Evolutionary conservation across 1,140 invertebrate species (phyloP), one percentile per base, ranked within the genome.

Genomic region (Penaeus japonicus): DNA sequence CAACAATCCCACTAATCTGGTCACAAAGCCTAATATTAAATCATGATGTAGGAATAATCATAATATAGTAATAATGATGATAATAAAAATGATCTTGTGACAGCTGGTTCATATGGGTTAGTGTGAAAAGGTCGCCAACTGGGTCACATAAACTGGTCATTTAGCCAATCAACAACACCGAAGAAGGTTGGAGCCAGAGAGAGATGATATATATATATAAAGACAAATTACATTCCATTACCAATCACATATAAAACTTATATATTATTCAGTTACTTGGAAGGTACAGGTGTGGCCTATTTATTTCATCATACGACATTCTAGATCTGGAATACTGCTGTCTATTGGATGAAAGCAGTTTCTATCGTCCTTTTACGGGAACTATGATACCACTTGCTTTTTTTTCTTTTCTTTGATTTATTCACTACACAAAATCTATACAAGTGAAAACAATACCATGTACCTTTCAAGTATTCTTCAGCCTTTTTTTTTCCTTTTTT

Each of bases 201-300:
- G n/a, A 32, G 62, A 47, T 47, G 47, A 47, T 47, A 47, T 47
- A 47, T 47, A 47, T 47, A 47, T 47, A 47, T 47, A 47, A 47
- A 47, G 47, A 47, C 39, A 39, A 39, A 4, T 62, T n/a, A 32
- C 59, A 84, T 84, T 70, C 59, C 59, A 84, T 84, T 84, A 84
- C 81, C 59, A 83, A 83, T 84, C 81, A 70, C 59, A 70, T 84
- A 84, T 62, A 84, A 84, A 84, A 70, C 59, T 84, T 53, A 47
- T 22, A 84, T 27, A 47, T 35, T 47, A 47, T 35, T 84, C 59
- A 82, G 81, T 53, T 39, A 70, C 59, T 84, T 84, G 62, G 70
- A 84, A 84, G 81, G 81, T 84, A 84, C 81, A 62, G 57, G 59
- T 47, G 57, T 10, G 2, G 27, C 22, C 22, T 22, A 77, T 20